Evolutionary conservation across 2,113 vertebrate species (phyloP), one percentile per base, ranked within the genome.

Genomic region (Stegastes partitus): DNA sequence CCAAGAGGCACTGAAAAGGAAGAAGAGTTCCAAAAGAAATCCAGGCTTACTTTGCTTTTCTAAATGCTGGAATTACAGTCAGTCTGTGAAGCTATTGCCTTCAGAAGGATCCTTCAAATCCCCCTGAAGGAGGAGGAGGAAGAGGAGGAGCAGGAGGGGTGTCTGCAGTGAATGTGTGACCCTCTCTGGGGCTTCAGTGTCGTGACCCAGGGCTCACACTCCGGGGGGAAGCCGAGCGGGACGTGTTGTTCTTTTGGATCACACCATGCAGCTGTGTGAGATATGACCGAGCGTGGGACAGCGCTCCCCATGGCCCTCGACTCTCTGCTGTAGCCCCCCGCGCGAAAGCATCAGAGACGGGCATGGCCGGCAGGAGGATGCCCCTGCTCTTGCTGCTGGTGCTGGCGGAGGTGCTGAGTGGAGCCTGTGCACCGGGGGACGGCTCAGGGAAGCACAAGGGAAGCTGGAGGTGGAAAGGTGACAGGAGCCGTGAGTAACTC

Each of bases 391-490:
- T 93, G 90, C 84, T 96, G 91, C 81, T 96, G 93, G 86, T 98
- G 63, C 86, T 96, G 79, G 89, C 88, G 82, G 91, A 90, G 89
- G 88, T 88, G 64, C 63, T 87, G 73, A 91, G 82, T 69, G 92
- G 94, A 83, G 87, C 81, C 15, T 89, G 90, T 91, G 81, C 90
- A 83, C 89, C 94, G 65, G 92, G 83, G 84, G 95, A 96, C 80
- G 42, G 93, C 79, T 83, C 87, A 0, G 95, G 94, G 81, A 96
- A 92, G 88, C 87, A 90, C 83, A 97, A 94, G 94, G 93, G 94
- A 72, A 95, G 95, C 92, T 96, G 96, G 95, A 97, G 96, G 96
- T 97, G 96, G 96, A 98, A 96, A 95, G 95, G 96, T 94, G 96
- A 97, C 94, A 96, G 96, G 95, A 97, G 95, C 93, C 96, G 97